phyloP scores from a whole-genome alignment of 1,140 invertebrate genomes.

The Musca vetustissima region DNA sequence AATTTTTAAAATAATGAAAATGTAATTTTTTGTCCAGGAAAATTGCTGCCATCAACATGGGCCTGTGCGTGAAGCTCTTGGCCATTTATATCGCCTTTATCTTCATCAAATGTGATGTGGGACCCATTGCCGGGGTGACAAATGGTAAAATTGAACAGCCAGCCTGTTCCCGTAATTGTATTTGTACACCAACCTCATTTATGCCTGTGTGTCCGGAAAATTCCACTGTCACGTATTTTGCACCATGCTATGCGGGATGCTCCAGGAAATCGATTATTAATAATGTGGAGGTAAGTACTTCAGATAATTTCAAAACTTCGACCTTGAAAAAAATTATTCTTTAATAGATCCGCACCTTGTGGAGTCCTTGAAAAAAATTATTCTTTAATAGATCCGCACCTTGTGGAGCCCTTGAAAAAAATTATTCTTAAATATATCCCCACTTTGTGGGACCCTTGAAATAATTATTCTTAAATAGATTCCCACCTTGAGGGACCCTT shows the following conservation, averaged over 20 bases:
- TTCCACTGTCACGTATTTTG: constrained; percentile 64
- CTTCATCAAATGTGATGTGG: constrained; percentile 63
- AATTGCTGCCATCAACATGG: constrained; percentile 59
- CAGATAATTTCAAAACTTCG: background rate
- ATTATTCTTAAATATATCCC: background rate
- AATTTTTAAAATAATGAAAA: background rate
- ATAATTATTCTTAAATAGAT: background rate
- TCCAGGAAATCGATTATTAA: constrained; percentile 47
- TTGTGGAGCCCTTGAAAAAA: background rate
- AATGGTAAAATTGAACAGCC: constrained; percentile 56
- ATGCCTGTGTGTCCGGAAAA: constrained; percentile 67
- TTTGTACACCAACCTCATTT: constrained; percentile 64
- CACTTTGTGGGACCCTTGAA: background rate
- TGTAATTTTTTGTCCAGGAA: constrained; percentile 28
- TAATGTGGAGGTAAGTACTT: constrained; percentile 42
- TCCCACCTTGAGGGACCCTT: background rate
- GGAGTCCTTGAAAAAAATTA: background rate
- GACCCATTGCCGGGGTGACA: constrained; percentile 55
- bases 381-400: background rate
- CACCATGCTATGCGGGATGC: constrained; percentile 73
- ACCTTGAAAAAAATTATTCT: background rate
- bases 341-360: background rate
- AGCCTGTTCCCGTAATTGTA: constrained; percentile 65
- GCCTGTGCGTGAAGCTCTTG: constrained; percentile 45
- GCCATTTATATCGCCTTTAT: constrained; percentile 61